Evolutionary conservation across 1,140 invertebrate species (phyloP).

Genomic region (Heliconius nattereri): DNA sequence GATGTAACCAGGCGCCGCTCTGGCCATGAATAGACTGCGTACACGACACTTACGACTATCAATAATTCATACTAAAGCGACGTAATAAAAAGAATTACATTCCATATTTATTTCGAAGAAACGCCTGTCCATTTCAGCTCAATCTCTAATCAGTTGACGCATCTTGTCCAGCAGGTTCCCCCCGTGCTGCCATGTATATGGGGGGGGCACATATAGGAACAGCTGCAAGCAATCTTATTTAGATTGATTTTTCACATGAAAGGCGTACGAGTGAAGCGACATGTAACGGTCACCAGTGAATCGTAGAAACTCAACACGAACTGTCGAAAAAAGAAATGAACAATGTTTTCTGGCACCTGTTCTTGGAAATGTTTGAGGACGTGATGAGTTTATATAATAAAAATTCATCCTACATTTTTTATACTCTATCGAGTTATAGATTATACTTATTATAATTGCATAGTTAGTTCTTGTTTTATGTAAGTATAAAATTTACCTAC

Average conservation of each 20-base stretch:
- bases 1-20: conserved; percentile 70
- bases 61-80: conserved; percentile 49
- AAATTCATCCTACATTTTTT: background rate
- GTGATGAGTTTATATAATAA: conserved; percentile 22
- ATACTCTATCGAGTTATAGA: background rate
- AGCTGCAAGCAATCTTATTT: conserved; percentile 18
- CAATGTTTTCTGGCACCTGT: conserved; percentile 42
- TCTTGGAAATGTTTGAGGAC: conserved; percentile 35
- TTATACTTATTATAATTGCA: background rate
- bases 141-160: conserved; percentile 25
- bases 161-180: background rate
- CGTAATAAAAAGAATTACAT: conserved; percentile 45
- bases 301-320: conserved; percentile 39
- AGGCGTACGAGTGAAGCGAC: conserved; percentile 21
- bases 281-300: conserved; percentile 39
- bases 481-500: background rate
- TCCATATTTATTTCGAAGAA: conserved; percentile 31
- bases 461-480: background rate
- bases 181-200: background rate
- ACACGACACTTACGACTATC: conserved; percentile 46
- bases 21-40: conserved; percentile 55
- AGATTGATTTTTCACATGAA: conserved; percentile 26
- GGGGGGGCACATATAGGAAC: background rate
- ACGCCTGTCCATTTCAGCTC: conserved; percentile 30
- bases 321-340: conserved; percentile 45